A percentile compares a stretch with the other conserved stretches of the same genome.
These are phyloP conservation scores for Chionis minor DNA, from an alignment of 2,113 vertebrate genomes.

Conservation along the genomic window DNA sequence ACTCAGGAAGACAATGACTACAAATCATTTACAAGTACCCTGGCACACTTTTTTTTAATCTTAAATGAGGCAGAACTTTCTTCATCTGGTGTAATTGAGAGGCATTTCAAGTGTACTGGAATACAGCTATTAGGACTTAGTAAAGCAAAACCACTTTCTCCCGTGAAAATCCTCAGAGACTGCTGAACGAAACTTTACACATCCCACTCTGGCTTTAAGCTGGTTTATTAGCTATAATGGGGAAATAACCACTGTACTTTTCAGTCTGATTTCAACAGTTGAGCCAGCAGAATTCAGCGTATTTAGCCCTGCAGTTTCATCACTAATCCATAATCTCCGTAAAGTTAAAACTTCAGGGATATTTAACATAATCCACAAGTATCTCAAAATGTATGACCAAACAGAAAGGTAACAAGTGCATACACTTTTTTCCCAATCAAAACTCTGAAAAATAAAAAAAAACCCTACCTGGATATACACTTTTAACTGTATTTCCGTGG, in stretches of 20 bases:
- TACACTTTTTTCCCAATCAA: neutral
- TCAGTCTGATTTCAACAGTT: neutral
- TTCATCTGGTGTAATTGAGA: neutral
- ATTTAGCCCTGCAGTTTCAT: neutral
- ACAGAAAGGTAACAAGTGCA: neutral
- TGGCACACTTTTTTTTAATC: neutral
- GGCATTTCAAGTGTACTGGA: neutral
- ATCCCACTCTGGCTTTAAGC: neutral
- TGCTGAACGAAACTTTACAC: neutral
- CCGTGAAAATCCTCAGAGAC: neutral
- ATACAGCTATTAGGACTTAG: neutral
- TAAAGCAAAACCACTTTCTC: neutral
- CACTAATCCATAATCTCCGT: neutral
- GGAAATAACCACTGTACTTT: neutral
- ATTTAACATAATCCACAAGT: neutral
- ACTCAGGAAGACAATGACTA: neutral
- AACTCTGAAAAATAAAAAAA: neutral
- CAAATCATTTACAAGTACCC: neutral
- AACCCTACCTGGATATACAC: too few relatives aligned
- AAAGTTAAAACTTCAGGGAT: neutral
- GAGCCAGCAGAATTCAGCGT: neutral
- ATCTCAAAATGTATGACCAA: neutral
- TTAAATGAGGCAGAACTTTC: neutral
- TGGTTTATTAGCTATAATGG: constrained; percentile 13
- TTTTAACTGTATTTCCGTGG: neutral